phyloP scores from a whole-genome alignment of 2,888 invertebrate genomes.

The Zhuqinia jingwanae region DNA sequence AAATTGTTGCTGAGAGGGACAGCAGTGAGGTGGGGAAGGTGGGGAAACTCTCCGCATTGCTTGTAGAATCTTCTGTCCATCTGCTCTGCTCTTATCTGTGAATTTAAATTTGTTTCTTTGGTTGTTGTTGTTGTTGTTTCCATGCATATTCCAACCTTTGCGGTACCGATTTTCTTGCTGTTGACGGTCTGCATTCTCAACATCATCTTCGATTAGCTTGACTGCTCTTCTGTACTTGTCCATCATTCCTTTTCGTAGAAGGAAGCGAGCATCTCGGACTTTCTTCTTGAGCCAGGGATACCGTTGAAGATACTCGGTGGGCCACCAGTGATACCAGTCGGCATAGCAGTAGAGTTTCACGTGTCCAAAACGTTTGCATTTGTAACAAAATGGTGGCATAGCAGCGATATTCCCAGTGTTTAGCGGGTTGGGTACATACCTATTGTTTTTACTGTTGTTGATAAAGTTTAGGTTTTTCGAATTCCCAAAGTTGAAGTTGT shows the following conservation, averaged over 20 bases:
- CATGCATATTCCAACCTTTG: background rate
- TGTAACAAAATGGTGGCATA: constrained; percentile 48
- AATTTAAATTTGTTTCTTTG: background rate
- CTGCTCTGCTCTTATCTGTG: background rate
- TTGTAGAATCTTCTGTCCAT: constrained; percentile 15
- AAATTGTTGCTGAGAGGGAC: background rate
- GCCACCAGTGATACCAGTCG: constrained; percentile 57
- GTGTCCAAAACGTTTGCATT: constrained; percentile 56
- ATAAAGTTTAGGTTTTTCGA: no score
- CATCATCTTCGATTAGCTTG: constrained; percentile 19
- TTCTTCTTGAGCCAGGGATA: constrained; percentile 41
- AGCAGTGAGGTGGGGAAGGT: background rate
- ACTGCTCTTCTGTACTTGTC: background rate
- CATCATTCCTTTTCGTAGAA: background rate
- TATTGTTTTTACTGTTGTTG: no score
- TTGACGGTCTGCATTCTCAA: constrained; percentile 25
- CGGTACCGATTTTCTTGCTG: background rate
- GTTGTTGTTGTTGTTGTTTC: background rate
- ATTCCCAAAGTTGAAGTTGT: no score
- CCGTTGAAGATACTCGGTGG: background rate
- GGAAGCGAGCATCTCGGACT: background rate
- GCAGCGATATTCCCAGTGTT: no score
- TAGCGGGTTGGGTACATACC: no score
- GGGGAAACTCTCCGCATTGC: constrained; percentile 11
- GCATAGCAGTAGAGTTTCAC: background rate